Evolutionary conservation across 2,888 invertebrate genomes (phyloP).

Genomic region (Scrobipalpa atriplicella): DNA sequence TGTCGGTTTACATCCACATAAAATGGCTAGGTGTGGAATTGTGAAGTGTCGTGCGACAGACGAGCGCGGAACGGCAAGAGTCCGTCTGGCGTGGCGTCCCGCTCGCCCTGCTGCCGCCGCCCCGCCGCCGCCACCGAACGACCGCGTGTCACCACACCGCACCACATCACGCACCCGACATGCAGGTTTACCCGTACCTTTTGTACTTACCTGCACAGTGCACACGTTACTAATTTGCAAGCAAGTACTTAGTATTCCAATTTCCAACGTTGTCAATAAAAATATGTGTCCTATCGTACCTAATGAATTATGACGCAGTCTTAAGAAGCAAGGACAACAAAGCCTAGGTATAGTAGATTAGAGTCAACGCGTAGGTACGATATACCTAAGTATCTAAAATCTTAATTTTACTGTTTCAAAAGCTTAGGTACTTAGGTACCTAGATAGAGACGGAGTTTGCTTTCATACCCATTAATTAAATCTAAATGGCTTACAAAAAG

Average conservation of each 20-base stretch:
- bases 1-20: constrained; percentile 31
- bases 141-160: not conserved
- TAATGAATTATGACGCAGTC: not conserved
- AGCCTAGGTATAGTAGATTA: not conserved
- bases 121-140: too few species aligned
- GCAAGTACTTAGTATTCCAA: too few species aligned
- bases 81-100: not conserved
- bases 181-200: too few species aligned
- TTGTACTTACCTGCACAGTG: too few species aligned
- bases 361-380: too few species aligned
- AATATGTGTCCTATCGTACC: too few species aligned
- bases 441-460: too few species aligned
- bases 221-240: too few species aligned
- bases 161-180: constrained; percentile 2
- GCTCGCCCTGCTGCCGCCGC: not conserved
- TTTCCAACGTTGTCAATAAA: too few species aligned
- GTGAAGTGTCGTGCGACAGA: constrained; percentile 33
- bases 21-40: constrained; percentile 28
- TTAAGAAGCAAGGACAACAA: not conserved
- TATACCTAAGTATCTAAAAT: too few species aligned
- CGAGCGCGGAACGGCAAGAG: constrained; percentile 12
- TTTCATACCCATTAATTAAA: not conserved
- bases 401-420: too few species aligned
- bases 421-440: too few species aligned
- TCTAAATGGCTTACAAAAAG: not conserved